These are phyloP conservation scores for Kradibia gibbosae DNA, from an alignment of 1,140 invertebrate species.

Conservation along the genomic window DNA sequence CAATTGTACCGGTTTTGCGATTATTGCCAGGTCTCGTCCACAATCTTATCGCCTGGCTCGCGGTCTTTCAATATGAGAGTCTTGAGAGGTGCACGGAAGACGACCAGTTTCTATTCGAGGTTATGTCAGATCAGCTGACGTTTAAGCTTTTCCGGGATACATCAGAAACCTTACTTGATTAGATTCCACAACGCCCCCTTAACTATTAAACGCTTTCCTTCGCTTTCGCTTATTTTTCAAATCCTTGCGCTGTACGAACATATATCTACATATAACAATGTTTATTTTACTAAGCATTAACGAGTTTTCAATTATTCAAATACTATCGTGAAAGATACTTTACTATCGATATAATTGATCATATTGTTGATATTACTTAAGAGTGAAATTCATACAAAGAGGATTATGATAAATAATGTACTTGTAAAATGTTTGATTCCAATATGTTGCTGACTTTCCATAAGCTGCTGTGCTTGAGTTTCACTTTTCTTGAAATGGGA, in stretches of 20 bases:
- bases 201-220: background rate
- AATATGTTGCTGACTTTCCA: too few species aligned
- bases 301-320: too few species aligned
- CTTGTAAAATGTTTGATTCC: too few species aligned
- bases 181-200: background rate
- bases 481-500: too few species aligned
- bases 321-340: too few species aligned
- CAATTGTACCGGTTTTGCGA: slow-evolving; percentile 46
- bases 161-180: background rate
- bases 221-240: background rate
- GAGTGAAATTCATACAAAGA: too few species aligned
- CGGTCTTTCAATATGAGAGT: background rate
- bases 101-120: slow-evolving; percentile 17
- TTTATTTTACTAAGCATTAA: too few species aligned
- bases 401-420: too few species aligned
- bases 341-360: too few species aligned
- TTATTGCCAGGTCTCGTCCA: slow-evolving; percentile 14
- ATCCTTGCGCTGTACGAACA: background rate
- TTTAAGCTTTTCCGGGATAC: background rate
- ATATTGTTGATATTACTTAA: too few species aligned
- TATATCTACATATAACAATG: too few species aligned
- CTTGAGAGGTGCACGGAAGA: background rate
- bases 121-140: slow-evolving; percentile 3
- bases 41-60: slow-evolving; percentile 13
- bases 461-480: too few species aligned